phyloP scores from a whole-genome alignment of 2,797 vertebrate genomes.

The Gobio occitaniae region DNA sequence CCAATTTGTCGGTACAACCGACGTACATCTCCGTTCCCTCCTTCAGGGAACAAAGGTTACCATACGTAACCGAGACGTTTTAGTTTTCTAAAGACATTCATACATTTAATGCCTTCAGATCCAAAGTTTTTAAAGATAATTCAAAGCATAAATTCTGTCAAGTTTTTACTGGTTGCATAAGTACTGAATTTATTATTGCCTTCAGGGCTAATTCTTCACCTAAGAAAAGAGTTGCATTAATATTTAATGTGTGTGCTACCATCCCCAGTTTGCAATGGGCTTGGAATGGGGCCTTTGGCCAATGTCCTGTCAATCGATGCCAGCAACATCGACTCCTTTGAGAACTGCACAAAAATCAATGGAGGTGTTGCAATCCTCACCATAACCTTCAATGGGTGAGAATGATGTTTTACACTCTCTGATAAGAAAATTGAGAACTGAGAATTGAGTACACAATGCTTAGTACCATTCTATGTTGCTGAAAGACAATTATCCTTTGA shows the following conservation, averaged over 20 bases:
- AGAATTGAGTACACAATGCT: background rate
- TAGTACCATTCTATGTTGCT: background rate
- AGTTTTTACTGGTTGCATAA: background rate
- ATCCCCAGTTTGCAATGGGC: constrained; percentile 85
- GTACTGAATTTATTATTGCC: background rate
- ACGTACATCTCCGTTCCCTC: too few relatives aligned
- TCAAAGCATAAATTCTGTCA: constrained; percentile 2
- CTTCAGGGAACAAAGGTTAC: too few relatives aligned
- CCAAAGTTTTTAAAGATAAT: background rate
- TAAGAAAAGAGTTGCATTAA: constrained; percentile 12
- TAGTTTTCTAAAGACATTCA: too few relatives aligned
- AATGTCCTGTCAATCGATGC: constrained; percentile 88
- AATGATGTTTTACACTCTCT: background rate
- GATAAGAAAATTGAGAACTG: too few relatives aligned
- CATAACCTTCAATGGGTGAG: constrained; percentile 88
- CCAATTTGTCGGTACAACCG: too few relatives aligned
- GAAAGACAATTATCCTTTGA: background rate
- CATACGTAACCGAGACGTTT: too few relatives aligned
- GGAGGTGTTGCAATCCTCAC: constrained; percentile 87
- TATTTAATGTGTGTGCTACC: constrained; percentile 23
- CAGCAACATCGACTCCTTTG: constrained; percentile 92
- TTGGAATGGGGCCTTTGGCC: constrained; percentile 83
- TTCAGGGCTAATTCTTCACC: background rate
- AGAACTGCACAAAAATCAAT: constrained; percentile 93
- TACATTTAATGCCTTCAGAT: background rate